These are phyloP conservation scores for Mystacornis crossleyi DNA, from an alignment of 2,113 vertebrate genomes.

Conservation along the genomic window DNA sequence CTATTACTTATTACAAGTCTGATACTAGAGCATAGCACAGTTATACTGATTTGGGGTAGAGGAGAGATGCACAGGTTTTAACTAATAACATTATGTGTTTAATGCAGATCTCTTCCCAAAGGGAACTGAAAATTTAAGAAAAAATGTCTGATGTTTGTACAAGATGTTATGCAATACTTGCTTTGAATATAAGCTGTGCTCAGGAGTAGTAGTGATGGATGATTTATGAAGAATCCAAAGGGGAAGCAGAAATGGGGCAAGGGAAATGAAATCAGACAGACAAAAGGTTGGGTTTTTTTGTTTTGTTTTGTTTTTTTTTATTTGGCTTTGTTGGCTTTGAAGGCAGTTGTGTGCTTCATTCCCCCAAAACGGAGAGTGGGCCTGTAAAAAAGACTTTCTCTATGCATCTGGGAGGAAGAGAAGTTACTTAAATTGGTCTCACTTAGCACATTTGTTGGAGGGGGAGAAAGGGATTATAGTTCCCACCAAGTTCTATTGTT, in stretches of 20 bases:
- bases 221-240: background rate
- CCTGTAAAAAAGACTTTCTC: background rate
- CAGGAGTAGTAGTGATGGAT: background rate
- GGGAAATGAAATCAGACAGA: background rate
- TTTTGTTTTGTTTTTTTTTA: background rate
- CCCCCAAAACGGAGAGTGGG: background rate
- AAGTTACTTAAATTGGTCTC: background rate
- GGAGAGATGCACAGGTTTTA: background rate
- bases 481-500: background rate
- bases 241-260: background rate
- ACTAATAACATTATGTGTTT: background rate
- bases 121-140: slow-evolving; percentile 19
- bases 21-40: background rate
- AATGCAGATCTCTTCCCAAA: background rate
- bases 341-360: background rate
- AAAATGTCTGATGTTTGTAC: background rate
- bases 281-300: too few relatives aligned
- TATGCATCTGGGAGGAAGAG: background rate
- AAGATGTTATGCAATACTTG: slow-evolving; percentile 13
- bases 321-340: background rate
- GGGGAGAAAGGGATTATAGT: background rate
- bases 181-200: background rate
- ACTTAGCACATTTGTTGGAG: background rate
- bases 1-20: background rate
- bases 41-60: background rate